A percentile compares a stretch with the other conserved stretches of the same genome.
phyloP scores from a whole-genome alignment of 2,888 invertebrate species.

The Nycteola revayana region DNA sequence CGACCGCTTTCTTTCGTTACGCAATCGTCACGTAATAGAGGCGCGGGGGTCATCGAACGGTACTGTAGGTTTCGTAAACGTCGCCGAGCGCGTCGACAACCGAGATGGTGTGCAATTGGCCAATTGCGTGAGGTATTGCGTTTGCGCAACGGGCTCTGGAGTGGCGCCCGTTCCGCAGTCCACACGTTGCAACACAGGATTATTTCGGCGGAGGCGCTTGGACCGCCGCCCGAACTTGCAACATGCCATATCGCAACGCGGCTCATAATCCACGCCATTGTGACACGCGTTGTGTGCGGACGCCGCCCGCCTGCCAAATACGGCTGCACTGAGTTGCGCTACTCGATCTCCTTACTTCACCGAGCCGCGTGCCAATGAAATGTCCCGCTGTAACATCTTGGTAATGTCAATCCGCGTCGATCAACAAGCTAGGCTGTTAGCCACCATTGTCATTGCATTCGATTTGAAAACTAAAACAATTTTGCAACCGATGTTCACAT shows the following conservation, averaged over 20 bases:
- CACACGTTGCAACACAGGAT: slow-evolving; percentile 78
- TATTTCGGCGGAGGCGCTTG: slow-evolving; percentile 77
- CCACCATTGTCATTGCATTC: slow-evolving; percentile 57
- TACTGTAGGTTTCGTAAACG: slow-evolving; percentile 59
- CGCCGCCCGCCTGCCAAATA: slow-evolving; percentile 70
- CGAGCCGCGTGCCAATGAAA: slow-evolving; percentile 33
- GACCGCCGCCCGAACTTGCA: slow-evolving; percentile 79
- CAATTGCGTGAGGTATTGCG: slow-evolving; percentile 58
- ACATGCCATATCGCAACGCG: slow-evolving; percentile 79
- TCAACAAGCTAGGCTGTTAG: slow-evolving; percentile 26
- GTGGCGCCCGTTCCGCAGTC: slow-evolving; percentile 76
- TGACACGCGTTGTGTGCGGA: slow-evolving; percentile 62
- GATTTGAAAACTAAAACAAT: slow-evolving; percentile 79
- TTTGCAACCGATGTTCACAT: slow-evolving; percentile 82
- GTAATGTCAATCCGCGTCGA: slow-evolving; percentile 20
- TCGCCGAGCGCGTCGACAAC: slow-evolving; percentile 35
- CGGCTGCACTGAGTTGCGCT: slow-evolving; percentile 57
- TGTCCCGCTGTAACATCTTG: slow-evolving; percentile 38
- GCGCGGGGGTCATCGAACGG: slow-evolving; percentile 67
- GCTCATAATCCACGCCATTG: slow-evolving; percentile 77
- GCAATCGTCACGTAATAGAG: slow-evolving; percentile 70
- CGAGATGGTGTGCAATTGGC: slow-evolving; percentile 59
- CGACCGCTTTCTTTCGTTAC: slow-evolving; percentile 79
- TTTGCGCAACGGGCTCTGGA: slow-evolving; percentile 74
- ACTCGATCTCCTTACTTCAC: slow-evolving; percentile 64